Evolutionary conservation across 1,140 invertebrate species (phyloP).

Genomic region (Drosophila pachea): DNA sequence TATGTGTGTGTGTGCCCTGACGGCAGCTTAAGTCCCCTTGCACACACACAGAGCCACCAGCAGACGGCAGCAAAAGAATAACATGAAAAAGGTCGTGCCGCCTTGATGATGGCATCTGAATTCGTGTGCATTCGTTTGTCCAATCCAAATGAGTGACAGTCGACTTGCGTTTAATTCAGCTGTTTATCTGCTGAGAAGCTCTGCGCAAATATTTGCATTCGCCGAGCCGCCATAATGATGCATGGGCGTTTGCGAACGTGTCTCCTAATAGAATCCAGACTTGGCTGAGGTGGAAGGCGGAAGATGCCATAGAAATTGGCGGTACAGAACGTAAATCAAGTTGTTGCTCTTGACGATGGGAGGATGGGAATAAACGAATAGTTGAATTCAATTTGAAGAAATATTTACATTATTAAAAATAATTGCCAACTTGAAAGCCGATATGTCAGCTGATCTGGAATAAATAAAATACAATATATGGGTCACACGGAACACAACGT

Average conservation of each 20-base stretch:
- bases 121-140: slow-evolving; percentile 63
- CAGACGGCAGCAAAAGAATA: neutral
- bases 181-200: slow-evolving; percentile 20
- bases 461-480: too few species aligned
- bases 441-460: too few species aligned
- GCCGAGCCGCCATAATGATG: slow-evolving; percentile 48
- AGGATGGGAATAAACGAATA: too few species aligned
- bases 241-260: slow-evolving; percentile 39
- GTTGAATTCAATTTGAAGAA: too few species aligned
- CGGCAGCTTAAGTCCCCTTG: slow-evolving; percentile 10
- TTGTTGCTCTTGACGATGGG: too few species aligned
- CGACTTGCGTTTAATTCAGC: slow-evolving; percentile 55
- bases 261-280: neutral
- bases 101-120: slow-evolving; percentile 57
- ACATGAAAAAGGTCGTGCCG: slow-evolving; percentile 68
- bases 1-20: neutral
- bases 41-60: neutral
- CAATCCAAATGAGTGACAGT: slow-evolving; percentile 70
- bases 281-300: too few species aligned
- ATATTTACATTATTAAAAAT: too few species aligned
- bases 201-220: slow-evolving; percentile 52
- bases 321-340: too few species aligned
- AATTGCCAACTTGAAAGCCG: too few species aligned
- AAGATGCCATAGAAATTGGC: too few species aligned
- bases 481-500: too few species aligned